phyloP scores from a whole-genome alignment of 2,797 vertebrate species.

The Sciurus vulgaris region DNA sequence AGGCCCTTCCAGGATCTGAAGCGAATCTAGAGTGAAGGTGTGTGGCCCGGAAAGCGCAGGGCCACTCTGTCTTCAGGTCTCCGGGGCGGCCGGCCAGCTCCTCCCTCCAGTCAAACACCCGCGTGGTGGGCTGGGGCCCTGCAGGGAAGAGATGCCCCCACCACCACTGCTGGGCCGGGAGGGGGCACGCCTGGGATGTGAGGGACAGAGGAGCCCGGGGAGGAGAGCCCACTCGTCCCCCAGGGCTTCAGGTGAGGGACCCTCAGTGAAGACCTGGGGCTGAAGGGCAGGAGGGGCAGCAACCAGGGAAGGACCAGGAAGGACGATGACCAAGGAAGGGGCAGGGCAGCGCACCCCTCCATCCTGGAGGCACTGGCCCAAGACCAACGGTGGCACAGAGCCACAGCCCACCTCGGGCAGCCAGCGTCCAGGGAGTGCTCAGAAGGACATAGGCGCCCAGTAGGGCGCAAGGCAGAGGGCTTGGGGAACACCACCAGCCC shows the following conservation, averaged over 20 bases:
- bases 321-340: rapidly evolving
- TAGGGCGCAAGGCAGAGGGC: neutral
- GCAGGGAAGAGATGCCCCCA: neutral
- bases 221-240: rapidly evolving
- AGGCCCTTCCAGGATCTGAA: neutral
- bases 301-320: rapidly evolving
- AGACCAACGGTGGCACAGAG: neutral
- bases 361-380: neutral
- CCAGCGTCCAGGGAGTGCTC: neutral
- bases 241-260: rapidly evolving
- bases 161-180: neutral
- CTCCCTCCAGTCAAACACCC: constrained; percentile 65
- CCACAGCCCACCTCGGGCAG: neutral
- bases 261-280: rapidly evolving
- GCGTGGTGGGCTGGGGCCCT: constrained; percentile 59
- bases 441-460: neutral
- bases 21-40: neutral
- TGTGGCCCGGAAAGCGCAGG: neutral
- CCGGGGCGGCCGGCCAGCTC: constrained; percentile 69
- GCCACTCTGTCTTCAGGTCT: neutral
- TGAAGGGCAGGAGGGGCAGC: rapidly evolving
- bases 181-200: neutral
- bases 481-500: too few relatives aligned
- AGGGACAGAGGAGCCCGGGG: neutral
- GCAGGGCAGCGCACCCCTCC: rapidly evolving